Evolutionary conservation across 2,888 invertebrate species (phyloP).

Genomic region (Zhengitettix transpicula): DNA sequence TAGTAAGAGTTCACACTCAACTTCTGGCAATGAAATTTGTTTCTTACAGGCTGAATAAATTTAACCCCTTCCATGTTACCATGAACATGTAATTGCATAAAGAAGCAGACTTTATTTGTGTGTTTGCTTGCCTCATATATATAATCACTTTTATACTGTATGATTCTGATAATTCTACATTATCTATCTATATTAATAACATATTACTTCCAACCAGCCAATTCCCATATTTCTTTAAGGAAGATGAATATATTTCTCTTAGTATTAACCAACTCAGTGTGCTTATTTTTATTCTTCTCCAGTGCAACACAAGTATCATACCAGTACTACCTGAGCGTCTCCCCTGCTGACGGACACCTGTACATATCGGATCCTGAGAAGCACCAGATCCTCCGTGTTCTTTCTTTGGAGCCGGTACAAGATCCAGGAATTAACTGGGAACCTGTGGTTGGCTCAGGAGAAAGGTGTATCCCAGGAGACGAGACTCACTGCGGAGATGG

Average conservation of each 20-base stretch:
- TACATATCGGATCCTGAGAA: slow-evolving; percentile 93
- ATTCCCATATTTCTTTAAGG: neutral
- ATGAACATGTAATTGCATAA: no score
- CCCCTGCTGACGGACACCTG: slow-evolving; percentile 87
- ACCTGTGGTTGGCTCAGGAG: slow-evolving; percentile 76
- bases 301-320: slow-evolving; percentile 92
- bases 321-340: slow-evolving; percentile 90
- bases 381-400: slow-evolving; percentile 69
- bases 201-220: neutral
- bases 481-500: slow-evolving; percentile 93
- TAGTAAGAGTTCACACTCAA: no score
- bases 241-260: neutral
- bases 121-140: no score
- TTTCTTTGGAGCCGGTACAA: slow-evolving; percentile 60
- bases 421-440: slow-evolving; percentile 75
- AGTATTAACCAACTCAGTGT: neutral
- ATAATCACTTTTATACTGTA: no score
- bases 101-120: no score
- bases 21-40: no score
- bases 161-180: no score
- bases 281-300: slow-evolving; percentile 21
- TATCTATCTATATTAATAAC: no score
- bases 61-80: no score
- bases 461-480: slow-evolving; percentile 86
- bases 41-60: no score